phyloP scores from a whole-genome alignment of 1,140 invertebrate genomes.

The Temnothorax curvispinosus region DNA sequence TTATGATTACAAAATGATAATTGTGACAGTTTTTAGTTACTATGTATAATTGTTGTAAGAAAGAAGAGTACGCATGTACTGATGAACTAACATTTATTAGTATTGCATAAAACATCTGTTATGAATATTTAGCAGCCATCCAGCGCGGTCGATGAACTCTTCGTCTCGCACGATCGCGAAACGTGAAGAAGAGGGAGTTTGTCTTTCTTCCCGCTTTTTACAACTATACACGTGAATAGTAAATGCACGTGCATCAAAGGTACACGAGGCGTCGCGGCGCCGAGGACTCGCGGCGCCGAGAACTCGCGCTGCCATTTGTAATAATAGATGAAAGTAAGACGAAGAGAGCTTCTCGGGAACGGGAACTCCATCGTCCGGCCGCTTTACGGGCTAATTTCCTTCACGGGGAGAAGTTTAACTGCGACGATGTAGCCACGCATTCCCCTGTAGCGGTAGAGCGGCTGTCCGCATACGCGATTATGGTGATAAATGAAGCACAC shows the following conservation, averaged over 20 bases:
- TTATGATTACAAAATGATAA: not conserved
- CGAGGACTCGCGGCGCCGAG: slow-evolving; percentile 26
- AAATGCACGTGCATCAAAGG: not conserved
- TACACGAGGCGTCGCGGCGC: slow-evolving; percentile 25
- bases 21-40: not conserved
- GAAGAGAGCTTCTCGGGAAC: slow-evolving; percentile 59
- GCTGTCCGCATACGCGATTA: slow-evolving; percentile 58
- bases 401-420: slow-evolving; percentile 41
- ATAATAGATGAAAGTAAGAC: slow-evolving; percentile 70
- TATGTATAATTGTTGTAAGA: not conserved
- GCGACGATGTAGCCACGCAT: slow-evolving; percentile 28
- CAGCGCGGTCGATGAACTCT: slow-evolving; percentile 12
- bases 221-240: not conserved
- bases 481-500: slow-evolving; percentile 64
- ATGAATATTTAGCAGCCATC: not conserved
- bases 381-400: slow-evolving; percentile 57
- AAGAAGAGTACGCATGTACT: not conserved
- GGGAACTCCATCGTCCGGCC: slow-evolving; percentile 14
- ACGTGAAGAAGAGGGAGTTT: slow-evolving; percentile 25
- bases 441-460: slow-evolving; percentile 26
- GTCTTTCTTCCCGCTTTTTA: slow-evolving; percentile 32
- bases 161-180: not conserved
- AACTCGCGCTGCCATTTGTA: slow-evolving; percentile 28
- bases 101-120: slow-evolving; percentile 13
- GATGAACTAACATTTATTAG: slow-evolving; percentile 27